phyloP scores from a whole-genome alignment of 2,113 vertebrate genomes.

The Galeopterus variegatus region DNA sequence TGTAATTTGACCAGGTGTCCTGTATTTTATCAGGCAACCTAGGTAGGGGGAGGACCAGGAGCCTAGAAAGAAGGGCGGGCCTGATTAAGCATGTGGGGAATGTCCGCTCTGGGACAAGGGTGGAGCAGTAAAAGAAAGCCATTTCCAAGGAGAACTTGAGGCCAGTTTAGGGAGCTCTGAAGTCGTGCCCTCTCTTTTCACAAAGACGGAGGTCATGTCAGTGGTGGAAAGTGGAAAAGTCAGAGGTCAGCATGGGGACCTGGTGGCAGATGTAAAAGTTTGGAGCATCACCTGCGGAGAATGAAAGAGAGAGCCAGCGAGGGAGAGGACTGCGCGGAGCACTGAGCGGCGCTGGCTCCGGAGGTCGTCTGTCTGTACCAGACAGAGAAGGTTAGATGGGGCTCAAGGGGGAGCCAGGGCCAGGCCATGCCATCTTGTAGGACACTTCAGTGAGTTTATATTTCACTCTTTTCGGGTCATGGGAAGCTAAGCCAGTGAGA shows the following conservation, averaged over 20 bases:
- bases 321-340: background rate
- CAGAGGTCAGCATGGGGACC: background rate
- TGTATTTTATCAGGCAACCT: background rate
- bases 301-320: background rate
- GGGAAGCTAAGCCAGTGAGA: background rate
- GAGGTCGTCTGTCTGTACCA: rapidly evolving
- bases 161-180: background rate
- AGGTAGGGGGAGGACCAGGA: background rate
- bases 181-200: background rate
- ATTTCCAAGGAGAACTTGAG: background rate
- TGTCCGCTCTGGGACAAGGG: background rate
- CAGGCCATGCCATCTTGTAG: too few relatives aligned
- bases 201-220: background rate
- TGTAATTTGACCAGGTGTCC: background rate
- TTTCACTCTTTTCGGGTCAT: background rate
- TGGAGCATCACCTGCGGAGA: background rate
- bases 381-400: background rate
- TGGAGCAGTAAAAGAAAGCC: background rate
- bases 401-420: background rate
- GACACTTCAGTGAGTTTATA: rapidly evolving
- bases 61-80: background rate
- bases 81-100: background rate
- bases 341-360: background rate
- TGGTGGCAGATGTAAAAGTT: background rate
- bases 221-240: background rate